Conservation (phyloP, 2,888 invertebrate species). For the Rhodophaea formosa region DNA sequence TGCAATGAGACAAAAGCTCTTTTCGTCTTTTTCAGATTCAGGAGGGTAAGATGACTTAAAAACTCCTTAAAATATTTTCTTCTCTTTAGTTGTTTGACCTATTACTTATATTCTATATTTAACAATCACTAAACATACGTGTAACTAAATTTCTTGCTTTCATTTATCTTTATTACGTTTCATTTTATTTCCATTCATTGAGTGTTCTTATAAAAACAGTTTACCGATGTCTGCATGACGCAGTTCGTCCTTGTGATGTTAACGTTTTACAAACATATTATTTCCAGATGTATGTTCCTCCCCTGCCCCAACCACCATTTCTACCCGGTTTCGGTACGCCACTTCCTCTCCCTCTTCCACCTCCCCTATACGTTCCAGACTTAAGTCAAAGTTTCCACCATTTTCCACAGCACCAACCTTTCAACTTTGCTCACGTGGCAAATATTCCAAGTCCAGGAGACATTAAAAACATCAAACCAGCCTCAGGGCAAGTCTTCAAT, state of each 20-base stretch:
- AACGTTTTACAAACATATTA: constrained; percentile 27
- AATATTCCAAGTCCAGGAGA: constrained; percentile 36
- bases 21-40: constrained; percentile 41
- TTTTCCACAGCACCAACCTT: constrained; percentile 19
- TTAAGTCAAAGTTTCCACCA: constrained; percentile 19
- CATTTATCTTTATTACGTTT: background rate
- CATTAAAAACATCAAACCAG: constrained; percentile 34
- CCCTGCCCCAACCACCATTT: constrained; percentile 14
- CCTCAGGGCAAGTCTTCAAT: constrained; percentile 35
- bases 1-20: too few relatives aligned
- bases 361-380: constrained; percentile 19
- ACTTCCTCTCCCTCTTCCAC: constrained; percentile 21
- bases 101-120: too few relatives aligned
- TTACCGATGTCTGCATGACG: background rate
- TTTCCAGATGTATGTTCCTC: constrained; percentile 25
- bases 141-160: too few relatives aligned
- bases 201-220: background rate
- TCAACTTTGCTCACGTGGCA: constrained; percentile 19
- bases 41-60: constrained; percentile 36
- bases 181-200: constrained; percentile 15
- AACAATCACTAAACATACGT: too few relatives aligned
- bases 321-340: constrained; percentile 13
- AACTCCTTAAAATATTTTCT: background rate
- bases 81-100: background rate
- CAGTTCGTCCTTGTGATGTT: constrained; percentile 48